Percentiles rank a stretch among this genome's conserved stretches.
These are phyloP conservation scores for Blennius ocellaris DNA, from an alignment of 2,113 vertebrate species.

Conservation along the genomic window DNA sequence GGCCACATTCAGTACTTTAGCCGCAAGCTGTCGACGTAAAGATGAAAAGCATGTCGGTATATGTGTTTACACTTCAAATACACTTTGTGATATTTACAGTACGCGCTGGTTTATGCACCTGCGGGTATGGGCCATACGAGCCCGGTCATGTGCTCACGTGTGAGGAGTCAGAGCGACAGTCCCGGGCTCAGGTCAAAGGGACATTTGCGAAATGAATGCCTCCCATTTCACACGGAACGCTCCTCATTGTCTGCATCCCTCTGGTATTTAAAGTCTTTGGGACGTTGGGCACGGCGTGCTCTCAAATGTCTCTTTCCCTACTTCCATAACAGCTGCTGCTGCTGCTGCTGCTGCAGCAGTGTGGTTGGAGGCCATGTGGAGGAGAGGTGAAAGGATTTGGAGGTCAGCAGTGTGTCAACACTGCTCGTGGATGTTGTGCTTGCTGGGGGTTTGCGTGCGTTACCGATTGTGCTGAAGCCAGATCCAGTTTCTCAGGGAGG, in stretches of 20 bases:
- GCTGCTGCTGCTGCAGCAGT: conserved; percentile 26
- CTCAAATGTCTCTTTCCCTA: conserved; percentile 42
- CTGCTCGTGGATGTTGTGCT: conserved; percentile 1
- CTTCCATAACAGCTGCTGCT: conserved; percentile 50
- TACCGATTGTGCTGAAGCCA: conserved; percentile 8
- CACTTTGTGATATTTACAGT: conserved; percentile 42
- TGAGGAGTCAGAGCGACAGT: not conserved
- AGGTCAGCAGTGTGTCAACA: conserved; percentile 25
- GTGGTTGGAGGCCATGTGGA: conserved; percentile 29
- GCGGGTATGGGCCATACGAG: conserved; percentile 27
- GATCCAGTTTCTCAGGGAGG: conserved; percentile 11
- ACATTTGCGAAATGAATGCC: conserved; percentile 11
- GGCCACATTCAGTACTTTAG: not conserved
- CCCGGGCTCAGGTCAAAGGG: conserved; percentile 9
- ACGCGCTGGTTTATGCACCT: not conserved
- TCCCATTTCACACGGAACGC: not conserved
- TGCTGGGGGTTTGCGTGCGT: not conserved
- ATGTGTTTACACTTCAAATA: conserved; percentile 1
- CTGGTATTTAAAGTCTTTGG: not conserved
- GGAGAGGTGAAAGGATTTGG: conserved; percentile 46
- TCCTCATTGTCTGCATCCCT: conserved; percentile 29
- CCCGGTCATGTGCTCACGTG: not conserved
- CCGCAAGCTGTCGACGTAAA: too few species aligned
- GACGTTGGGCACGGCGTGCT: conserved; percentile 27
- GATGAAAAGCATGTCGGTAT: not conserved